Percentiles rank a stretch among this genome's conserved stretches.
Conservation (phyloP, 2,797 vertebrate species). For the Poliocrania exsul region DNA sequence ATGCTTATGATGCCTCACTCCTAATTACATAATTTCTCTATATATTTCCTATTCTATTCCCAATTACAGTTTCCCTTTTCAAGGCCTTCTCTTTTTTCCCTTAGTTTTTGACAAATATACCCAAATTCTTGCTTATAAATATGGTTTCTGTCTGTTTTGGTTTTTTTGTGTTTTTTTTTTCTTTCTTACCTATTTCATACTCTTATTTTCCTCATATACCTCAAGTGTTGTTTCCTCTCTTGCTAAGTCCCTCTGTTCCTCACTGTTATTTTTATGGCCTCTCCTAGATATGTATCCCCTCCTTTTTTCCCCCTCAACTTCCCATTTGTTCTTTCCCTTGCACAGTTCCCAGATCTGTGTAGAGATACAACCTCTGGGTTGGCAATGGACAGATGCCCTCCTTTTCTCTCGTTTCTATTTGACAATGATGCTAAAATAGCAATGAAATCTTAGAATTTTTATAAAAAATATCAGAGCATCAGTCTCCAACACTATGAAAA, state of each 20-base stretch:
- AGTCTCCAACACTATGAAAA: not conserved
- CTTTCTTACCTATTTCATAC: not conserved
- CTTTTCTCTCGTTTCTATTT: not conserved
- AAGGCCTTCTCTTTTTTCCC: not conserved
- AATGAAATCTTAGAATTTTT: not conserved
- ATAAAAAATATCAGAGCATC: not conserved
- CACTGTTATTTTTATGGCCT: not conserved
- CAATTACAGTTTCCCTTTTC: not conserved
- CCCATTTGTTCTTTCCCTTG: not conserved
- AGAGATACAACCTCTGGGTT: not conserved
- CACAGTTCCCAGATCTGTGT: not conserved
- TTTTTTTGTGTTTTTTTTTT: not conserved
- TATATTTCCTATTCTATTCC: not conserved
- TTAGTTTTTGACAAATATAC: not conserved
- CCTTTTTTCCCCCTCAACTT: not conserved
- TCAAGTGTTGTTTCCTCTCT: not conserved
- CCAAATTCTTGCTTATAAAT: not conserved
- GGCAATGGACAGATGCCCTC: not conserved
- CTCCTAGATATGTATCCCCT: not conserved
- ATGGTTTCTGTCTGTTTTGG: not conserved
- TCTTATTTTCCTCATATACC: not conserved
- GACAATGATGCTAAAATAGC: not conserved
- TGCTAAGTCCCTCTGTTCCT: not conserved
- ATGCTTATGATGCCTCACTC: not conserved
- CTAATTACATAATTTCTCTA: not conserved